Evolutionary conservation across 2,888 invertebrate species (phyloP).

Genomic region (Lycocerus yunnanus): DNA sequence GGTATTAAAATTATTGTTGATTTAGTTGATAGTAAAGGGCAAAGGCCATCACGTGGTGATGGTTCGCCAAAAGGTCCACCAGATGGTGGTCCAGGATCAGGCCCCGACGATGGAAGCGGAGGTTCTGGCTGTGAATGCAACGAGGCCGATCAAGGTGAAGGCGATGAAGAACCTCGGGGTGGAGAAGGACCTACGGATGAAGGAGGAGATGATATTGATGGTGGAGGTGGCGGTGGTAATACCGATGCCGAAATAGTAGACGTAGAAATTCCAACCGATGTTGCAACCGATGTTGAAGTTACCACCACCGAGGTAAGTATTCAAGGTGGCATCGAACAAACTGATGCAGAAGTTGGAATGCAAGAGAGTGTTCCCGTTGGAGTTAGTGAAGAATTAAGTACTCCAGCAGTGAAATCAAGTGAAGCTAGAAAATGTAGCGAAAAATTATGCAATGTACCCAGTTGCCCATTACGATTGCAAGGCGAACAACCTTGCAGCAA

Average conservation of each 20-base stretch:
- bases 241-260: not conserved
- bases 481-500: not conserved
- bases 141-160: not conserved
- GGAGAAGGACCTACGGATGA: not conserved
- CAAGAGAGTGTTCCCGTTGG: not conserved
- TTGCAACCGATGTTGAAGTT: not conserved
- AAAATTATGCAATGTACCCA: not conserved
- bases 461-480: not conserved
- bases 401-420: not conserved
- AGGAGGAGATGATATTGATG: not conserved
- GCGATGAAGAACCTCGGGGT: not conserved
- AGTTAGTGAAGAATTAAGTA: not conserved
- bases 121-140: not conserved
- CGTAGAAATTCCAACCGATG: not conserved
- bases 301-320: not conserved
- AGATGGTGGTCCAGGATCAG: no score
- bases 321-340: not conserved
- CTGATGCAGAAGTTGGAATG: not conserved
- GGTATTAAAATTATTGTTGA: slow-evolving; percentile 49
- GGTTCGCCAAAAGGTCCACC: not conserved
- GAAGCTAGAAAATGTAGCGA: not conserved
- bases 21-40: slow-evolving; percentile 34
- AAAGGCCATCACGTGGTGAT: not conserved
- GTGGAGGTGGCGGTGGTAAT: not conserved
- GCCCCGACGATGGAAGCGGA: not conserved